These are phyloP conservation scores for Caenorhabditis panamensis DNA, from an alignment of 2,888 invertebrate species.

Conservation along the genomic window DNA sequence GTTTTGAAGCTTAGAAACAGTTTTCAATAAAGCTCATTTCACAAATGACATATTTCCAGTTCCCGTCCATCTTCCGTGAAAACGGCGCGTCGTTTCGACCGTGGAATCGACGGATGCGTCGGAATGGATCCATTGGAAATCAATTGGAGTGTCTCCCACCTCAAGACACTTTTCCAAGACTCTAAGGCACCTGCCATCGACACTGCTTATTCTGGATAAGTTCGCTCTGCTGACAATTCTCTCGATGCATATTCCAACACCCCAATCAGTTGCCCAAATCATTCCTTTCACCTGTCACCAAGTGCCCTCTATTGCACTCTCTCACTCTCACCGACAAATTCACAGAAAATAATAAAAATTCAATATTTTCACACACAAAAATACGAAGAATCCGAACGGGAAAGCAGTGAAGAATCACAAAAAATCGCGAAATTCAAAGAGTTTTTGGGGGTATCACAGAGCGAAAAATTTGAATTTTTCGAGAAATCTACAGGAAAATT, in stretches of 20 bases:
- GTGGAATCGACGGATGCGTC: constrained; percentile 59
- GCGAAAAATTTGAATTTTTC: constrained; percentile 2
- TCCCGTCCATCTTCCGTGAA: constrained; percentile 56
- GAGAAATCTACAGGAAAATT: not conserved
- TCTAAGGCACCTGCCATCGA: constrained; percentile 74
- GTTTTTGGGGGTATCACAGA: not conserved
- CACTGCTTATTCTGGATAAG: constrained; percentile 68
- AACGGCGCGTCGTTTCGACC: constrained; percentile 43
- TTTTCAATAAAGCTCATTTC: not conserved
- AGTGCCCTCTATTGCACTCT: not conserved
- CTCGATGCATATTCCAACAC: not conserved
- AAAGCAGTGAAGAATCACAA: not conserved
- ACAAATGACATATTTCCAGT: too few relatives aligned
- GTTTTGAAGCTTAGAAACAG: too few relatives aligned
- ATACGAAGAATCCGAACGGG: not conserved
- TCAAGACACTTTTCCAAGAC: constrained; percentile 77
- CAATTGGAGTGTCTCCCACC: constrained; percentile 78
- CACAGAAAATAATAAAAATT: not conserved
- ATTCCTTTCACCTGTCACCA: not conserved
- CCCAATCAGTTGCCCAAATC: not conserved
- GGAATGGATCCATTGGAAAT: constrained; percentile 77
- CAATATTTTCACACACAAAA: not conserved
- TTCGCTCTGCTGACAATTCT: not conserved
- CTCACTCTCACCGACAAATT: too few relatives aligned
- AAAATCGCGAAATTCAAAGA: not conserved